Base-by-base conservation (phyloP, 2,888 invertebrate species). In the Drosophila pegasa region DNA sequence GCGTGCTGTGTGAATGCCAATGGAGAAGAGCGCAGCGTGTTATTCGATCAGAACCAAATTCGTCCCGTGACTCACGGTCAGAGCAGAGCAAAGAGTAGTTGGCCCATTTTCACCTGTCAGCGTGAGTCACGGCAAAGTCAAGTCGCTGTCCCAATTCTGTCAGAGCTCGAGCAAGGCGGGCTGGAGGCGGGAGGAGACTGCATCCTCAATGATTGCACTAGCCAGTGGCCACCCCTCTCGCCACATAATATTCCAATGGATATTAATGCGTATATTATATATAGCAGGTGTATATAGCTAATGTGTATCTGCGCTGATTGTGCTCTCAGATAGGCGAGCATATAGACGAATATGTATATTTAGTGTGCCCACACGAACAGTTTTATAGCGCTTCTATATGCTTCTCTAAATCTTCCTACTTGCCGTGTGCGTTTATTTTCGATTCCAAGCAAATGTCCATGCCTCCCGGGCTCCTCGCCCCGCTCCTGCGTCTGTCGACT, bases 361-460 rank as follows among this genome's bases (percentile, higher is more conserved):
- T 48, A 43, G 48, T 52, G 22, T 74, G 67, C 74, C 75, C 75
- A 79, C 70, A 79, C 64, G 56, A 65, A 62, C 20, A 27, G 55
- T 77, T 80, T 80, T 77, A 75, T 75, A 74, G 61, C 58, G 31
- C 40, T 73, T 63, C 76, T 88, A 78, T 78, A 85, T 62, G 57
- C 56, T 81, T 64, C 48, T 61, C 71, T 61, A 78, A 60, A 77
- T 73, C 73, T 85, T 88, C 75, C 71, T 89, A 69, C 64, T 78
- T 81, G 68, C 68, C 72, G 80, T 82, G 73, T 89, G 83, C 80
- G 89, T 78, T 71, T 80, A 86, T 86, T 89, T 86, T 89, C 81
- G 89, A 84, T 78, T 71, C 78, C 74, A 71, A 71, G 56, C 71
- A 50, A 71, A 71, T 56, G 50, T 66, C 47, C 58, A 61, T 61